These are phyloP conservation scores for Aricia artaxerxes DNA, from an alignment of 2,888 invertebrate species.

Conservation along the genomic window DNA sequence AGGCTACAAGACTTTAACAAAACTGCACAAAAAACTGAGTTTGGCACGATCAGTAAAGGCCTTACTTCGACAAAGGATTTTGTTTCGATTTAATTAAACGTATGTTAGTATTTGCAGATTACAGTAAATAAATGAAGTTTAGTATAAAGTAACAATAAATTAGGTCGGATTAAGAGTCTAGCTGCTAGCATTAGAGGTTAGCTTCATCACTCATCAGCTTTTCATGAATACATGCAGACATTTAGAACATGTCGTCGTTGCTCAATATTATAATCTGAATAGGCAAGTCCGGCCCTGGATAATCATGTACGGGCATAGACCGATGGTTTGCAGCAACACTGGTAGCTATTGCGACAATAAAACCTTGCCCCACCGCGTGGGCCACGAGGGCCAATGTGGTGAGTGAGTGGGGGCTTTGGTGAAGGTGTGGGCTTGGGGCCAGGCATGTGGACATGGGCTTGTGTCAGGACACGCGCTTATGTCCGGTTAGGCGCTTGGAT, in stretches of 20 bases:
- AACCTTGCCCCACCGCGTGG: conserved; percentile 82
- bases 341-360: conserved; percentile 85
- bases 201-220: neutral
- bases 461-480: neutral
- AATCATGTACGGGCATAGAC: conserved; percentile 87
- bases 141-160: too few species aligned
- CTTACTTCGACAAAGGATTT: too few species aligned
- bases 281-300: conserved; percentile 84
- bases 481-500: neutral
- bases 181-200: too few species aligned
- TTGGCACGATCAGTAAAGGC: too few species aligned
- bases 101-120: too few species aligned
- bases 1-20: too few species aligned
- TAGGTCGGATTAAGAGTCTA: too few species aligned
- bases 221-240: too few species aligned
- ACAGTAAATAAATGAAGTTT: too few species aligned
- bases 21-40: too few species aligned
- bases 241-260: too few species aligned
- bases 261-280: neutral
- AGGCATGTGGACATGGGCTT: neutral
- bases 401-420: conserved; percentile 41
- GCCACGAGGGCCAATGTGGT: conserved; percentile 79
- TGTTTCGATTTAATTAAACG: too few species aligned
- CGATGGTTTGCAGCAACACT: conserved; percentile 91
- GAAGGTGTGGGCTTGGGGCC: neutral